Conservation (phyloP, 2,888 invertebrate species). For the Fragum sueziense region DNA sequence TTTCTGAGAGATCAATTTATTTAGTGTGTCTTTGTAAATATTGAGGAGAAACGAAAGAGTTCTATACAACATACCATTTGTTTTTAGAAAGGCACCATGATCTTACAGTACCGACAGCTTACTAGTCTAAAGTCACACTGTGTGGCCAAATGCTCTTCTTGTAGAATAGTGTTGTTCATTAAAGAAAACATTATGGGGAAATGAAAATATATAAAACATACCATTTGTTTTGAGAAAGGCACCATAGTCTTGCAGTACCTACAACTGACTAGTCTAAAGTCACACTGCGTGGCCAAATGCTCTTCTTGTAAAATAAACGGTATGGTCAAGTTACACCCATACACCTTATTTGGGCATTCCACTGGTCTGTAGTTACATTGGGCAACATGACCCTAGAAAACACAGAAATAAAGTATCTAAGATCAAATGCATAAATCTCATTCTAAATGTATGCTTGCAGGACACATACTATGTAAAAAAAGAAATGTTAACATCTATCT, state of each 20-base stretch:
- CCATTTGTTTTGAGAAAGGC: constrained; percentile 26
- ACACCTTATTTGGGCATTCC: constrained; percentile 52
- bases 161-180: too few relatives aligned
- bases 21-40: too few relatives aligned
- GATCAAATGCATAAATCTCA: neutral
- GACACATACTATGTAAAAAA: too few relatives aligned
- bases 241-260: constrained; percentile 46
- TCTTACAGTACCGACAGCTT: constrained; percentile 53
- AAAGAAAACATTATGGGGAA: too few relatives aligned
- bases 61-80: constrained; percentile 35
- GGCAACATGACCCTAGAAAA: constrained; percentile 58
- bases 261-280: constrained; percentile 50
- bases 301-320: constrained; percentile 18
- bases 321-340: constrained; percentile 55
- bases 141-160: constrained; percentile 33
- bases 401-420: neutral
- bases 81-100: constrained; percentile 24
- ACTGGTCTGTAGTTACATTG: constrained; percentile 64
- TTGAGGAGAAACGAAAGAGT: too few relatives aligned
- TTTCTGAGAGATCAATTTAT: too few relatives aligned
- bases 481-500: too few relatives aligned
- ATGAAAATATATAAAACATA: too few relatives aligned
- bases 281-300: constrained; percentile 51
- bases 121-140: constrained; percentile 53
- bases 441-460: neutral